Evolutionary conservation across 2,888 invertebrate genomes (phyloP), one percentile per base, ranked within the genome.

Genomic region (Subacronicta megacephala): DNA sequence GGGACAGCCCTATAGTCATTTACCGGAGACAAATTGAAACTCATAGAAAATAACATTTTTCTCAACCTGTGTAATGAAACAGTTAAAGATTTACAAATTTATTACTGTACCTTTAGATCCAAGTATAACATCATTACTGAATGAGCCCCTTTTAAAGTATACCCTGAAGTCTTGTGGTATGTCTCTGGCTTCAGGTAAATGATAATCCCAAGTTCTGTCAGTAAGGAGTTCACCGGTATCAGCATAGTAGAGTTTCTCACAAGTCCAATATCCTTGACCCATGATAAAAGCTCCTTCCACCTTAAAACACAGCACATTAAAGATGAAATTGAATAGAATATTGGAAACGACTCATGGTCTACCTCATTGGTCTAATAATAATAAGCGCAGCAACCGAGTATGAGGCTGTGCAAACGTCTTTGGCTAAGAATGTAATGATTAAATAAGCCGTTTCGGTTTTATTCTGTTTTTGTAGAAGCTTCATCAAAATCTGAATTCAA

Each of bases 181-280:
- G 72, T 97, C 97, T 75, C 96, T 96, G 0, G 95, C 95, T 18
- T 96, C 96, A 0, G 97, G 96, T 0, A 96, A 95, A 77, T 96
- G 96, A 75, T 97, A 97, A 60, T 95, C 96, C 97, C 97, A 98
- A 7, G 97, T 96, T 56, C 96, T 95, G 72, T 96, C 95, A 0
- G 97, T 97, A 7, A 96, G 88, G 1, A 97, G 81, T 67, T 95
- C 93, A 0, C 97, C 97, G 0, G 95, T 95, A 3, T 92, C 87
- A 66, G 96, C 95, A 47, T 95, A 96, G 0, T 95, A 89, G 42
- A 97, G 81, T 53, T 96, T 95, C 79, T 98, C 97, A 0, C 91
- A 92, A 0, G 96, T 96, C 95, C 96, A 97, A 73, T 96, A 96
- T 1, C 98, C 98, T 3, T 90, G 84, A 47, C 94, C 97, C 96